These are phyloP conservation scores for Nasonia giraulti DNA, from an alignment of 1,140 invertebrate genomes.

Conservation along the genomic window DNA sequence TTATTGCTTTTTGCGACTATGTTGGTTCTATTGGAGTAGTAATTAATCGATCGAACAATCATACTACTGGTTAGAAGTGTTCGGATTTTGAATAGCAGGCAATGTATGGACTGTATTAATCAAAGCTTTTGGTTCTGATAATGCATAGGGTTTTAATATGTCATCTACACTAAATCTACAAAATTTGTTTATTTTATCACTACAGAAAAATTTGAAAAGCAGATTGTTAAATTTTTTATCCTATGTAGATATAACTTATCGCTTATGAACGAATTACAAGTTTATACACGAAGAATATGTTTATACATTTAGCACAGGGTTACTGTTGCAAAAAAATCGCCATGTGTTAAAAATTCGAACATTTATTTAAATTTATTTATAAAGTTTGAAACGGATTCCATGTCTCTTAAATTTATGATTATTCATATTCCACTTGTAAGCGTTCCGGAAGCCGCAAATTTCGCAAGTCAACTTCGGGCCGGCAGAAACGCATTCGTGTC, in stretches of 20 bases:
- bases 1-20: neutral
- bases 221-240: no score
- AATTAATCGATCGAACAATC: neutral
- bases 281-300: no score
- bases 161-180: neutral
- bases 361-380: neutral
- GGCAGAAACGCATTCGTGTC: conserved; percentile 71
- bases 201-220: no score
- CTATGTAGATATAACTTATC: no score
- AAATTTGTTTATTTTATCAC: no score
- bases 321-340: no score
- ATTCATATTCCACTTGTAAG: conserved; percentile 69
- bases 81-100: neutral
- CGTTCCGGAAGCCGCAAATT: conserved; percentile 71
- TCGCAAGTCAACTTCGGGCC: conserved; percentile 70
- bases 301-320: no score
- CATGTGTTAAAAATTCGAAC: neutral
- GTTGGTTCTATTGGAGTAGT: no score
- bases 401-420: conserved; percentile 67
- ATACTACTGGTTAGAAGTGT: neutral
- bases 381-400: neutral
- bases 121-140: neutral
- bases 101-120: neutral
- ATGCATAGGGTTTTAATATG: neutral
- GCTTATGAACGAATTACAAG: no score